Conservation (phyloP, 2,113 vertebrate species). For the Catharus bicknelli region DNA sequence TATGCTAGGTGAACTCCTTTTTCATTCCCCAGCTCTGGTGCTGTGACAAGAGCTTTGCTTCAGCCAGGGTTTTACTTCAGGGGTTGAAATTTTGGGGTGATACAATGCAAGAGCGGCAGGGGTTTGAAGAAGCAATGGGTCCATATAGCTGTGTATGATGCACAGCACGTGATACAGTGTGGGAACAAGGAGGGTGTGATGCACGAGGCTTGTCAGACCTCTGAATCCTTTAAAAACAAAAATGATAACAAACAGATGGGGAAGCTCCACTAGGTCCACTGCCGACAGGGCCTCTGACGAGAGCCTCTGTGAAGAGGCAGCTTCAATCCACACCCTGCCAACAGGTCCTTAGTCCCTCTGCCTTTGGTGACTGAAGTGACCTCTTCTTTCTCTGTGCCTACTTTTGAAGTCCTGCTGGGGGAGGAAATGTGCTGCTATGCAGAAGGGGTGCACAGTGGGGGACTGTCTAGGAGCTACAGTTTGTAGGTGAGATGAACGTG, state of each 20-base stretch:
- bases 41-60: not conserved
- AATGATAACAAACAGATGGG: not conserved
- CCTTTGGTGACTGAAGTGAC: not conserved
- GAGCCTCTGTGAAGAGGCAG: not conserved
- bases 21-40: not conserved
- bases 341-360: not conserved
- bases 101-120: accelerated
- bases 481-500: accelerated
- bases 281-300: not conserved
- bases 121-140: not conserved
- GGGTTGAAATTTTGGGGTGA: not conserved
- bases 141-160: not conserved
- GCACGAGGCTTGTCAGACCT: not conserved
- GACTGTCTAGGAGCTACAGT: not conserved
- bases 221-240: not conserved
- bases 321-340: not conserved
- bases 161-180: not conserved
- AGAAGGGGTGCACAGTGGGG: not conserved
- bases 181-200: not conserved
- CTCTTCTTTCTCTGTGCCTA: not conserved
- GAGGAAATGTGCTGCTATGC: not conserved
- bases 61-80: not conserved
- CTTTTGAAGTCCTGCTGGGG: not conserved
- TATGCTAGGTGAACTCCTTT: not conserved
- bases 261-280: not conserved